Evolutionary conservation across 2,888 invertebrate species (phyloP), one percentile per base, ranked within the genome.

Genomic region (Eremobia ochroleuca): DNA sequence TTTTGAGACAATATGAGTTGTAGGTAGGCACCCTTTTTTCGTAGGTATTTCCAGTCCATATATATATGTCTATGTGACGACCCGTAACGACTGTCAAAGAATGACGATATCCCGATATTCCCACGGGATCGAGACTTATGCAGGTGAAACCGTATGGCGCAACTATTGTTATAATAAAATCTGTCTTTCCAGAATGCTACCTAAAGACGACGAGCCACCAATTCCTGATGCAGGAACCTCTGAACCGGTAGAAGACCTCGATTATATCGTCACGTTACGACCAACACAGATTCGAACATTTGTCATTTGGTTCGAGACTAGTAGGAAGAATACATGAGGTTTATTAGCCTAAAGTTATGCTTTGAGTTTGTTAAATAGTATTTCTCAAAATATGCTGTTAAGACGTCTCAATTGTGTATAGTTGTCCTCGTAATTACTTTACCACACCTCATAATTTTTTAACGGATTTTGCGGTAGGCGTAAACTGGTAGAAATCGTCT

Each of bases 201-300:
- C 74, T 0, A 88, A 88, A 77, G 87, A 88, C 0, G 88, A 87
- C 0, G 88, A 86, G 13, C 4, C 46, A 0, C 52, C 69, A 0
- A 31, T 2, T 1, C 34, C 59, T 0, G 79, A 81, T 0, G 11
- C 61, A 0, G 78, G 49, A 0, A 77, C 59, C 3, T 79, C 87
- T 0, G 88, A 88, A 11, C 59, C 73, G 0, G 66, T 55, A 0
- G 87, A 88, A 2, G 88, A 88, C 11, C 15, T 62, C 0, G 88
- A 88, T 4, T 88, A 65, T 18, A 46, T 88, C 0, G 67, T 88
- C 6, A 88, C 88, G 0, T 61, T 88, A 4, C 79, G 88, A 13
- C 88, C 88, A 0, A 88, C 88, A 0, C 88, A 88, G 28, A 88
- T 88, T 0, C 52, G 88, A 11, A 88, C 88, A 1, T 88, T 88